Evolutionary conservation across 2,888 invertebrate species (phyloP).

Genomic region (Psococerastis gibbosa): DNA sequence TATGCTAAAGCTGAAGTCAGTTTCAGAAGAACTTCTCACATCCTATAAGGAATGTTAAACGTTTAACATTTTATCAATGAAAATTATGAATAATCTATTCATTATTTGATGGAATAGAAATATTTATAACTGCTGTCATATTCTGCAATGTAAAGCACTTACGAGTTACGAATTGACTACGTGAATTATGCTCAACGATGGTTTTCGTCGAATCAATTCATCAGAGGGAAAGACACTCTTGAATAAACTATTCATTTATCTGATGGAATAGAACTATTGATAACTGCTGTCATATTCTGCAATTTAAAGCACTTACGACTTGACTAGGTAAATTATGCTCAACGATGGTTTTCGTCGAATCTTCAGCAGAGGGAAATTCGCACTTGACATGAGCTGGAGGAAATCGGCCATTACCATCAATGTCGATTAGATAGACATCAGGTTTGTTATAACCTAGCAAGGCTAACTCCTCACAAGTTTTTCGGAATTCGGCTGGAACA

Average conservation of each 20-base stretch:
- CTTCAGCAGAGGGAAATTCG: slow-evolving; percentile 73
- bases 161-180: slow-evolving; percentile 74
- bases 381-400: slow-evolving; percentile 85
- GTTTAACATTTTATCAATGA: no score
- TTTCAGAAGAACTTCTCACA: slow-evolving; percentile 56
- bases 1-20: slow-evolving; percentile 68
- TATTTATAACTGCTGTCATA: no score
- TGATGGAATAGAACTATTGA: no score
- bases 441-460: slow-evolving; percentile 73
- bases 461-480: slow-evolving; percentile 83
- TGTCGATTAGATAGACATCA: slow-evolving; percentile 81
- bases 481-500: slow-evolving; percentile 55
- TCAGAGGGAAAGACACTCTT: no score
- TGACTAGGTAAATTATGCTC: slow-evolving; percentile 83
- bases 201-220: slow-evolving; percentile 71
- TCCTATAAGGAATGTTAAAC: slow-evolving; percentile 35
- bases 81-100: no score
- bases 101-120: no score
- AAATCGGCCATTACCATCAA: slow-evolving; percentile 82
- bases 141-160: no score
- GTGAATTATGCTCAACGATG: slow-evolving; percentile 78
- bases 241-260: no score
- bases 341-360: slow-evolving; percentile 72
- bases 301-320: slow-evolving; percentile 48
- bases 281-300: no score